Evolutionary conservation across 2,888 invertebrate genomes (phyloP).

Genomic region (Steinernema hermaphroditum): DNA sequence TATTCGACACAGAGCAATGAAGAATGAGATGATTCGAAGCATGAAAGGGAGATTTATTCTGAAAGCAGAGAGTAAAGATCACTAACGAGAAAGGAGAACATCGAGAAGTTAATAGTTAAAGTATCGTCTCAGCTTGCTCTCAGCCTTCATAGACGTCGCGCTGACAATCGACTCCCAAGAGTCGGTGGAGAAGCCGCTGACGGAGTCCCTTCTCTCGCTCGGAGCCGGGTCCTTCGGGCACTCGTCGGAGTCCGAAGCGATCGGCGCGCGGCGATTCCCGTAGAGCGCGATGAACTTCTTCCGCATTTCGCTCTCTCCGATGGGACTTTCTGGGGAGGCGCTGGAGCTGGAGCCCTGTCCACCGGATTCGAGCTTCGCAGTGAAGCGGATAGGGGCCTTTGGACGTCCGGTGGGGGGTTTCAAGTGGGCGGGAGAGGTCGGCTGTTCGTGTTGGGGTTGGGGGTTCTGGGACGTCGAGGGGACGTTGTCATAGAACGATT

Average conservation of each 20-base stretch:
- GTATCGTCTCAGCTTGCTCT: slow-evolving; percentile 53
- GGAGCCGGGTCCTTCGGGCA: slow-evolving; percentile 47
- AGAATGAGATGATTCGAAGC: no score
- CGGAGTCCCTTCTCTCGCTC: slow-evolving; percentile 26
- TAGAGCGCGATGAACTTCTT: slow-evolving; percentile 45
- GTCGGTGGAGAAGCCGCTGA: slow-evolving; percentile 49
- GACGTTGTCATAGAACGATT: slow-evolving; percentile 34
- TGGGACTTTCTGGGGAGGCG: slow-evolving; percentile 30
- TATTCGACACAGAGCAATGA: no score
- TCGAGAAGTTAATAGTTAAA: slow-evolving; percentile 54
- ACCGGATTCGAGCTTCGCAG: not conserved
- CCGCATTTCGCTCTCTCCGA: slow-evolving; percentile 48
- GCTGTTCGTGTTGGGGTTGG: not conserved
- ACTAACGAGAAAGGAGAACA: not conserved
- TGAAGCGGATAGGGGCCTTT: not conserved
- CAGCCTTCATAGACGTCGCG: slow-evolving; percentile 53
- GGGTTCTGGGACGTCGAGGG: slow-evolving; percentile 6
- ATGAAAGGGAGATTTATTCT: not conserved
- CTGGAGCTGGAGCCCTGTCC: not conserved
- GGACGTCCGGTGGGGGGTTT: not conserved
- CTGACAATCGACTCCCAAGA: slow-evolving; percentile 57
- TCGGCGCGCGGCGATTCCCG: slow-evolving; percentile 23
- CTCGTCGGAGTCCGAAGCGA: slow-evolving; percentile 47
- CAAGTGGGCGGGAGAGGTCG: not conserved
- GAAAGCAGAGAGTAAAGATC: not conserved